Evolutionary conservation across 2,888 invertebrate genomes (phyloP).

Genomic region (Drosophila lutescens): DNA sequence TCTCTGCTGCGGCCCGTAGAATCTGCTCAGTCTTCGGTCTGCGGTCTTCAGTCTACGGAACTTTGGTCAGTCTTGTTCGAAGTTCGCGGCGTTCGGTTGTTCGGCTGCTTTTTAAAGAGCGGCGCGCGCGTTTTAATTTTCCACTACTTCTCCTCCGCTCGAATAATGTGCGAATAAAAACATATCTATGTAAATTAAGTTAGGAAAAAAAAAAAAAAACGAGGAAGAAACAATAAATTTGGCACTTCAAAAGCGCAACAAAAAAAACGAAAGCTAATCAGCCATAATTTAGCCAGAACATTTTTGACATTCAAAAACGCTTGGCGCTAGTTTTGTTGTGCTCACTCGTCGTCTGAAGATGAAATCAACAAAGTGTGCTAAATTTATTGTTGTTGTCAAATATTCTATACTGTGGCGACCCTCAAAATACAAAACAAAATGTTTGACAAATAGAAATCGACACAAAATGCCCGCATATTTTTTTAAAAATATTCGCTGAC

Average conservation of each 20-base stretch:
- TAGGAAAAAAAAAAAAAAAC: slow-evolving; percentile 6
- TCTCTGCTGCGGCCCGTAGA: slow-evolving; percentile 26
- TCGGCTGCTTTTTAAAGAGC: slow-evolving; percentile 51
- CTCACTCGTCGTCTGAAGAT: slow-evolving; percentile 15
- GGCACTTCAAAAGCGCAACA: slow-evolving; percentile 15
- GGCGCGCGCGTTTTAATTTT: slow-evolving; percentile 57
- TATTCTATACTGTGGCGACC: slow-evolving; percentile 30
- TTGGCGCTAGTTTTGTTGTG: slow-evolving; percentile 27
- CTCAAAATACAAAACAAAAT: slow-evolving; percentile 36
- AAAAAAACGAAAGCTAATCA: slow-evolving; percentile 38
- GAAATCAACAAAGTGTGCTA: slow-evolving; percentile 44
- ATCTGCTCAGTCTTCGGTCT: slow-evolving; percentile 24
- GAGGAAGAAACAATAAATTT: slow-evolving; percentile 40
- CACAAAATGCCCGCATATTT: slow-evolving; percentile 19
- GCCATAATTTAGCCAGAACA: slow-evolving; percentile 29
- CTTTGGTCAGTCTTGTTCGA: slow-evolving; percentile 72
- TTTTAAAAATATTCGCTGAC: slow-evolving; percentile 14
- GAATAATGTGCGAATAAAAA: slow-evolving; percentile 42
- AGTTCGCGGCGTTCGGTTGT: slow-evolving; percentile 78
- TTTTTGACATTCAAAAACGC: slow-evolving; percentile 25
- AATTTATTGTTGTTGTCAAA: slow-evolving; percentile 44
- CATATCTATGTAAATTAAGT: slow-evolving; percentile 46
- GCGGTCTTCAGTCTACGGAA: slow-evolving; percentile 12
- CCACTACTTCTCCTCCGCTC: slow-evolving; percentile 15
- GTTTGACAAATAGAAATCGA: slow-evolving; percentile 33